Conservation (phyloP, 1,140 invertebrate species). For the Hylyphantes graminicola region DNA sequence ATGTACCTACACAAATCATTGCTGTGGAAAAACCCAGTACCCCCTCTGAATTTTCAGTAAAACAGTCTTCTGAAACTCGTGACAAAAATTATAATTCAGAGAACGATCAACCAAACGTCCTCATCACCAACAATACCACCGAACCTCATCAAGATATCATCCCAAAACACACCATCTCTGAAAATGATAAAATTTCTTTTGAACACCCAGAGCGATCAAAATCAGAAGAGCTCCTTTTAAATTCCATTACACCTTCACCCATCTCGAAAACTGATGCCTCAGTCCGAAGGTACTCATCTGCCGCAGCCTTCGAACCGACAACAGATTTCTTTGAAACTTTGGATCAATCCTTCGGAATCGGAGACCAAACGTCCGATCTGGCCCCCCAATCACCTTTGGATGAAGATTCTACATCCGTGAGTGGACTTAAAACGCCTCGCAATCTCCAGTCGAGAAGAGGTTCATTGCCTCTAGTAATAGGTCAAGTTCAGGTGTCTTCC, state of each 20-base stretch:
- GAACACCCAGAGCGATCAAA: background rate
- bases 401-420: background rate
- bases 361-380: background rate
- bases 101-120: no score
- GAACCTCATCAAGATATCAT: no score
- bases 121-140: no score
- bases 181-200: no score
- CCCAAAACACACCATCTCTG: no score
- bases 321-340: background rate
- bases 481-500: conserved; percentile 19
- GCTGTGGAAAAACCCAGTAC: no score
- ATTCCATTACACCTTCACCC: background rate
- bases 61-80: no score
- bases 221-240: background rate
- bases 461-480: conserved; percentile 26
- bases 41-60: no score
- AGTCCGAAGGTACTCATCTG: background rate
- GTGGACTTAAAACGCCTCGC: background rate
- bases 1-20: no score
- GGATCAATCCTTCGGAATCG: background rate
- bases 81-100: no score
- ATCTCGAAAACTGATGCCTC: background rate
- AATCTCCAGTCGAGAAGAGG: conserved; percentile 19
- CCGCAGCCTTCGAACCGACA: background rate
- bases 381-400: background rate